Evolutionary conservation across 2,797 vertebrate species (phyloP), one percentile per base, ranked within the genome.

Genomic region (Centropyge bicolor): DNA sequence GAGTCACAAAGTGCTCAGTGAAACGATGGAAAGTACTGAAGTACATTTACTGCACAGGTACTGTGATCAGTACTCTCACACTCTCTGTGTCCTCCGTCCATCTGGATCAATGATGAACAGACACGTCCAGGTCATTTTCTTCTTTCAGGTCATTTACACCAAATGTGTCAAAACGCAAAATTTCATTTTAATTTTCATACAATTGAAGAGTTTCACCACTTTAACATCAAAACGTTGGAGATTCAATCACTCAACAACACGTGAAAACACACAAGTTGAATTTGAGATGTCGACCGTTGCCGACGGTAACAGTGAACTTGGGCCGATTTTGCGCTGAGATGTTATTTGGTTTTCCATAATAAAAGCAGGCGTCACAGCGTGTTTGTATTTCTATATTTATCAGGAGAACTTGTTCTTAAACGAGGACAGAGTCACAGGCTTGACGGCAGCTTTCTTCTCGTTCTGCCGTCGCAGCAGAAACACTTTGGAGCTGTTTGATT

Each of bases 381-480:
- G 9, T 73, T 83, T 62, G 11, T 62, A 3, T 68, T 71, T 74
- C 27, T 66, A 57, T 56, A 46, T 38, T 43, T 64, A 43, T 22
- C 41, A 35, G 8, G 8, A 4, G 10, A 20, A 61, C 61, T 4
- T 16, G 35, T 64, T 62, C 38, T 75, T 22, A 20, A 40, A 78
- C 43, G 2, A 70, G 76, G 61, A 62, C 71, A 72, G 62, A 79
- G 45, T 79, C 60, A 51, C 12, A 43, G 62, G 2, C 56, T 55
- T 7, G 61, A 76, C 48, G 31, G 22, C 41, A 63, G 69, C 78
- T 70, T 74, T 51, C 16, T 55, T 31, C 62, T 60, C 43, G 45
- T 78, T 84, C 36, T 70, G 78, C 76, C 35, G 0, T 35, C 1
- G 0, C 74, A 76, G 85, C 85, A 82, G 13, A 83, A 83, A 77